Evolutionary conservation across 2,888 invertebrate species (phyloP).

Genomic region (Lasioglossum figueresi): DNA sequence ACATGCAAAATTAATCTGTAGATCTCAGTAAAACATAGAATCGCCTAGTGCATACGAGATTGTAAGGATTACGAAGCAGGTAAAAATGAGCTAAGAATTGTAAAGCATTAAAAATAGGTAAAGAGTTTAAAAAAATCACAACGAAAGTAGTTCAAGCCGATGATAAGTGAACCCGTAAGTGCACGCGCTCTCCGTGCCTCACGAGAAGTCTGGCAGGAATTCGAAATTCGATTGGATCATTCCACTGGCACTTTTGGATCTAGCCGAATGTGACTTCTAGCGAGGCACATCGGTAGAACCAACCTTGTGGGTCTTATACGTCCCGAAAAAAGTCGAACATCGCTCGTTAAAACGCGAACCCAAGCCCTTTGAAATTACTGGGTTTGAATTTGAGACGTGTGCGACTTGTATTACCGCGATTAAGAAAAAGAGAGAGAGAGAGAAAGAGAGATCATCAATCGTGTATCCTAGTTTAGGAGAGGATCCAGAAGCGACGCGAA

Average conservation of each 20-base stretch:
- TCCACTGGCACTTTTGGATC: too few species aligned
- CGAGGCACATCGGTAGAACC: too few species aligned
- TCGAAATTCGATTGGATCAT: too few species aligned
- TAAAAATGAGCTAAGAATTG: background rate
- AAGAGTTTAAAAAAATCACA: background rate
- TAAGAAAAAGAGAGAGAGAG: background rate
- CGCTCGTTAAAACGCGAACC: background rate
- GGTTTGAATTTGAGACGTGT: background rate
- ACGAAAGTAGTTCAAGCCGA: background rate
- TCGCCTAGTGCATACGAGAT: background rate
- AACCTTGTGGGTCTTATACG: background rate
- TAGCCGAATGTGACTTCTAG: too few species aligned
- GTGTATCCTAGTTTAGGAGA: slow-evolving; percentile 11
- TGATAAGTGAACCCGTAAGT: background rate
- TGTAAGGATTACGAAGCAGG: background rate
- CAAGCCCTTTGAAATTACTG: background rate
- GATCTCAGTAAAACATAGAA: background rate
- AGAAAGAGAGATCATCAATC: background rate
- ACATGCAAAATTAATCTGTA: background rate
- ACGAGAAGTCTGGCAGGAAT: too few species aligned
- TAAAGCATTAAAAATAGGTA: background rate
- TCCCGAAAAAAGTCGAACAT: background rate
- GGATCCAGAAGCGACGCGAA: slow-evolving; percentile 5
- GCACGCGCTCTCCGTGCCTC: too few species aligned
- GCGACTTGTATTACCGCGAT: background rate